Conservation (phyloP, 1,140 invertebrate genomes). For the Monochamus saltuarius region DNA sequence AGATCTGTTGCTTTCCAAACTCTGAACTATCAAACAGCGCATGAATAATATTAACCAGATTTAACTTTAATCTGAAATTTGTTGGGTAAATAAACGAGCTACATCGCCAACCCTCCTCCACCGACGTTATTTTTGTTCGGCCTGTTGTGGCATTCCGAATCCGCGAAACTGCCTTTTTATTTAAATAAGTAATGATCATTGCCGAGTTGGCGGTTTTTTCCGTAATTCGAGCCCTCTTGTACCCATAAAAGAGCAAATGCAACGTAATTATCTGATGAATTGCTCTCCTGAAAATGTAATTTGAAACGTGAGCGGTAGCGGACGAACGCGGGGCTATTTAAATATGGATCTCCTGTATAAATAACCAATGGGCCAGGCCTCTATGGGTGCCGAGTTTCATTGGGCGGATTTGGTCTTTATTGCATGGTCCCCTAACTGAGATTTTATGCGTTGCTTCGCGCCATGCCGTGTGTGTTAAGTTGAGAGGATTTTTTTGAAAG, state of each 20-base stretch:
- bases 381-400: conserved; percentile 17
- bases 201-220: too few relatives aligned
- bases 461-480: too few relatives aligned
- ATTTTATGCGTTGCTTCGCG: too few relatives aligned
- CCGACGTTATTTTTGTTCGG: conserved; percentile 11
- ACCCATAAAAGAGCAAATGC: background rate
- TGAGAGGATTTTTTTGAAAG: too few relatives aligned
- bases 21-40: too few relatives aligned
- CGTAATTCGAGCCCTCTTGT: too few relatives aligned
- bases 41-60: too few relatives aligned
- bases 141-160: conserved; percentile 9
- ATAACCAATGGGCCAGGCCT: too few relatives aligned
- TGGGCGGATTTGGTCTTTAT: conserved; percentile 19
- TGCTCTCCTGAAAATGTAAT: conserved; percentile 15
- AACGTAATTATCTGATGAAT: conserved; percentile 21
- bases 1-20: too few relatives aligned
- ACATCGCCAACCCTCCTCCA: conserved; percentile 11
- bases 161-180: conserved; percentile 26
- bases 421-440: background rate
- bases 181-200: conserved; percentile 24
- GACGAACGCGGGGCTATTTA: conserved; percentile 11
- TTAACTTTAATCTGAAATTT: too few relatives aligned
- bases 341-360: conserved; percentile 1
- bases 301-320: background rate
- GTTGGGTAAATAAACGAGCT: too few relatives aligned